phyloP scores from a whole-genome alignment of 2,113 vertebrate genomes.

The Symphodus melops region DNA sequence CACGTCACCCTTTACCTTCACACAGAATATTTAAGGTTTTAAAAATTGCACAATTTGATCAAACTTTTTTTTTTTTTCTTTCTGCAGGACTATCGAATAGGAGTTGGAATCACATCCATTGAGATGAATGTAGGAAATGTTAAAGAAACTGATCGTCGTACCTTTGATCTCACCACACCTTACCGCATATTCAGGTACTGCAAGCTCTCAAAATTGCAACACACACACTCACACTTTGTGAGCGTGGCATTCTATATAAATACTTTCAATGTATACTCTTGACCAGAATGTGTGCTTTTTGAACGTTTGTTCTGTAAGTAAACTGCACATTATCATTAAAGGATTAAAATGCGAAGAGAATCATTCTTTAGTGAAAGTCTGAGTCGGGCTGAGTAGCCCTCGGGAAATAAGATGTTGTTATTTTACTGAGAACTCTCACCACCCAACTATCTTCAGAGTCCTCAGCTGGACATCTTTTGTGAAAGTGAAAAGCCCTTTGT shows the following conservation, averaged over 20 bases:
- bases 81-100: conserved; percentile 87
- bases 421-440: conserved; percentile 42
- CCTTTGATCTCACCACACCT: conserved; percentile 94
- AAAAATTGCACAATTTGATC: background rate
- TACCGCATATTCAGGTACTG: conserved; percentile 92
- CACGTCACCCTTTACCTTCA: background rate
- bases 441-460: conserved; percentile 18
- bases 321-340: background rate
- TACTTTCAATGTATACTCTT: background rate
- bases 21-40: background rate
- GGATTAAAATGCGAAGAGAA: background rate
- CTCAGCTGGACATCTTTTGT: conserved; percentile 51
- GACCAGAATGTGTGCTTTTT: background rate
- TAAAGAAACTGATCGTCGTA: conserved; percentile 88
- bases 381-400: conserved; percentile 1
- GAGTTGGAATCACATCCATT: conserved; percentile 92
- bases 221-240: background rate
- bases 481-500: conserved; percentile 58
- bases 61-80: background rate
- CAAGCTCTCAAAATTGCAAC: conserved; percentile 10
- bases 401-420: conserved; percentile 44
- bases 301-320: background rate
- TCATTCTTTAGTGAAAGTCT: background rate
- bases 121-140: conserved; percentile 96
- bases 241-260: too few species aligned